These are phyloP conservation scores for Podarcis muralis DNA, from an alignment of 2,113 vertebrate species.

Conservation along the genomic window DNA sequence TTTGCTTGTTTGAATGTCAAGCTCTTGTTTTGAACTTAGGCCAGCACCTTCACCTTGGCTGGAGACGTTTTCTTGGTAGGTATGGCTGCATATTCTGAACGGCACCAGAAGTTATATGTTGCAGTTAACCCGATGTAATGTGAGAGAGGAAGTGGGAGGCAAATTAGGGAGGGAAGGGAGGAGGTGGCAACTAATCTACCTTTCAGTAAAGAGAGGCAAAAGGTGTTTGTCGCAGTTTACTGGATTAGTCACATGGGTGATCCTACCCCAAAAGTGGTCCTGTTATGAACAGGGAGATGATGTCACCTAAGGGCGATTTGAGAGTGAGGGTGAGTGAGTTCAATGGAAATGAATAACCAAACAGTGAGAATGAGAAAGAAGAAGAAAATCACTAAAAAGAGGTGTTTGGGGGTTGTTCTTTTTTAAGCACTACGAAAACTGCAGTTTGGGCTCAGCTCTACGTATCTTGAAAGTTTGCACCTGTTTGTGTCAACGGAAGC, in stretches of 20 bases:
- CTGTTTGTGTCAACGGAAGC: not conserved
- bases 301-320: not conserved
- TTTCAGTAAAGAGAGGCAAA: no score
- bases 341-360: not conserved
- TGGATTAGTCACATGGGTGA: not conserved
- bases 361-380: not conserved
- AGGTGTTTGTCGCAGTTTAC: no score
- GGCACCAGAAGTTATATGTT: not conserved
- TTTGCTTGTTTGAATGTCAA: not conserved
- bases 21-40: not conserved
- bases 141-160: no score
- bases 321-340: not conserved
- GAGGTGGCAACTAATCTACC: no score
- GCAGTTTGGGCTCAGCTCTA: not conserved
- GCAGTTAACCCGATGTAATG: no score
- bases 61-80: fast-evolving
- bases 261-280: not conserved
- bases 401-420: no score
- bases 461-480: not conserved
- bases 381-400: not conserved
- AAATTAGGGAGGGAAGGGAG: no score
- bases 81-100: no score
- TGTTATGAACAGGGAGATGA: not conserved
- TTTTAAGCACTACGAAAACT: not conserved
- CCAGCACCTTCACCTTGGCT: not conserved